Conservation (phyloP, 2,888 invertebrate genomes). For the Tenthredo scrophulariae region DNA sequence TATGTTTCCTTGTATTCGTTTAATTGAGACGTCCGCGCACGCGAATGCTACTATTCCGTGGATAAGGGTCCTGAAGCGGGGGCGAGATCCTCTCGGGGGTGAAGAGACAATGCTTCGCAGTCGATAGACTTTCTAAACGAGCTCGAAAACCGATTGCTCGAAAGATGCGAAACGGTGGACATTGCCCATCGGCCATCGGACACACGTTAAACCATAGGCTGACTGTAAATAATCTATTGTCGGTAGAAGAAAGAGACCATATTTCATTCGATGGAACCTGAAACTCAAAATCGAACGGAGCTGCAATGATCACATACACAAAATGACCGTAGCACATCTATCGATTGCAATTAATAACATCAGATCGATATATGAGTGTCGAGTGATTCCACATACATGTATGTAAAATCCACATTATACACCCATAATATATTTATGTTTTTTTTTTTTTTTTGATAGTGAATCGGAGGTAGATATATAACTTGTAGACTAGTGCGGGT, state of each 20-base stretch:
- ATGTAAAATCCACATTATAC: neutral
- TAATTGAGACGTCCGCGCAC: conserved; percentile 77
- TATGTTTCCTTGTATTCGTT: conserved; percentile 74
- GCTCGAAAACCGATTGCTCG: conserved; percentile 22
- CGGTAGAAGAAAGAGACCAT: conserved; percentile 15
- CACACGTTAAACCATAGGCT: neutral
- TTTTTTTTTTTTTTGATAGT: neutral
- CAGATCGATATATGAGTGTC: neutral
- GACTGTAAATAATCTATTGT: conserved; percentile 28
- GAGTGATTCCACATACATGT: neutral
- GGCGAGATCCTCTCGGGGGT: conserved; percentile 5
- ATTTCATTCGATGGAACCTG: neutral
- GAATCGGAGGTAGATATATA: neutral
- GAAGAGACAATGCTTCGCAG: conserved; percentile 42
- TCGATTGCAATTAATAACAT: neutral
- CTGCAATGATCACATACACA: neutral
- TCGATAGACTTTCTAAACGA: conserved; percentile 45
- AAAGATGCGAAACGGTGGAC: conserved; percentile 33
- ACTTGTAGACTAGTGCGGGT: neutral
- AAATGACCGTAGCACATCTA: neutral
- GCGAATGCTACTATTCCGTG: conserved; percentile 28
- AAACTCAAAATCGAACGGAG: neutral
- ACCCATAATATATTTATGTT: neutral
- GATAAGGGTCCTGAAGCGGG: neutral
- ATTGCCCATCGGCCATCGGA: neutral